Base-by-base conservation (phyloP, 2,797 vertebrate genomes). In the Ceryle rudis region DNA sequence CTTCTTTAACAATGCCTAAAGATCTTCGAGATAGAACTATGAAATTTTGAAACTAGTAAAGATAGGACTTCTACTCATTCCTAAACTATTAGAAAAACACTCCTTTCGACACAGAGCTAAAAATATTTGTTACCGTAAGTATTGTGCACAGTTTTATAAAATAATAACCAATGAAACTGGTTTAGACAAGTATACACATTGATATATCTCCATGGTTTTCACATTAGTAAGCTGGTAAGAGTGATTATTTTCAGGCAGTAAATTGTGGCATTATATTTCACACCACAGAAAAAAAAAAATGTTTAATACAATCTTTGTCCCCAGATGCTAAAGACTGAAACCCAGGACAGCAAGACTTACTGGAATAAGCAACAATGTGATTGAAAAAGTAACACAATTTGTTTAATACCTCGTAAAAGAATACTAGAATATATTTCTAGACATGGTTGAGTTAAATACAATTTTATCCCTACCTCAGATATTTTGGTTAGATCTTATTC, bases 241-340 rank as follows among this genome's bases (percentile, higher is more conserved):
- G 8, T 37, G 15, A 29, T 67, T 77, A 33, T 51, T 89, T 85
- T 60, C 79, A 89, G 46, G n/a, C 46, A 78, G 46, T 15, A 75
- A 95, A 91, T 52, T 69, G 89, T 81, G 41, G 39, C 66, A 83
- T 81, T 72, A 37, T 31, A 42, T 81, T 91, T 82, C 77, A 88
- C 29, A 83, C 10, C 62, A 95, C 69, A 81, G 49, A 81, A 71
- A n/a, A 91, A 92, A 91, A 86, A 69, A 86, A 69, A 1, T 39
- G 5, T 29, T 69, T 72, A 78, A 88, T 71, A 57, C 14, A 69
- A 33, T 81, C 28, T 74, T 71, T 35, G 65, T 49, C 29, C 42
- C 17, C 28, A 74, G 10, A 80, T 54, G 15, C 17, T 62, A 66
- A 89, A 58, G 35, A 75, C 29, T 35, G 82, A 90, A 95, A 86